phyloP scores from a whole-genome alignment of 2,113 vertebrate species.

The Terrapene triunguis region DNA sequence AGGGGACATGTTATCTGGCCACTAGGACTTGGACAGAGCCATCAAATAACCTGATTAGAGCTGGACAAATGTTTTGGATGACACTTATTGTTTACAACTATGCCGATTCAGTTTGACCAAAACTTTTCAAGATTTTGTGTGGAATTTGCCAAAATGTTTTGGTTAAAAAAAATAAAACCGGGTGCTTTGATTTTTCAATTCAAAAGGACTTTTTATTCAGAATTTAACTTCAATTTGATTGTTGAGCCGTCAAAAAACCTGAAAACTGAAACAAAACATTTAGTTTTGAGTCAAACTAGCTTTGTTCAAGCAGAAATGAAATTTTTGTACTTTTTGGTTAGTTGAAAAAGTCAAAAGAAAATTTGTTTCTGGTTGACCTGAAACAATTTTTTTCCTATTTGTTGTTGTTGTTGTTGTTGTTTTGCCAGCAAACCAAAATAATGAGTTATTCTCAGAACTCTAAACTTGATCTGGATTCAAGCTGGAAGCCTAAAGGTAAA shows the following conservation, averaged over 20 bases:
- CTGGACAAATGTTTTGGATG: not conserved
- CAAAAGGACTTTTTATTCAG: not conserved
- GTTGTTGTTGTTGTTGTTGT: not conserved
- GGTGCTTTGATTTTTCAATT: not conserved
- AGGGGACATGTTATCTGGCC: not conserved
- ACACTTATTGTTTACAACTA: not conserved
- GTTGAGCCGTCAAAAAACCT: not conserved
- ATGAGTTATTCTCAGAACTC: not conserved
- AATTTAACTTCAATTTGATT: not conserved
- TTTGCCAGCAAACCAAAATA: not conserved
- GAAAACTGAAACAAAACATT: not conserved
- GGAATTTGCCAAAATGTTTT: not conserved
- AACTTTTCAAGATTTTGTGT: not conserved
- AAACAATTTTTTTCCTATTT: not conserved
- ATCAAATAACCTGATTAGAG: not conserved
- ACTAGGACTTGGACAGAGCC: not conserved
- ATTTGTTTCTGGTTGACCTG: not conserved
- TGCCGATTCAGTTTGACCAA: not conserved
- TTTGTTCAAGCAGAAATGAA: not conserved
- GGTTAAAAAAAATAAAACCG: not conserved
- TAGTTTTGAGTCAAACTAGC: not conserved
- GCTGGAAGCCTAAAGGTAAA: not conserved
- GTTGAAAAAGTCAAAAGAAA: not conserved
- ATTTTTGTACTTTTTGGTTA: not conserved
- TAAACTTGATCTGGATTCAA: not conserved